These are phyloP conservation scores for Cephus pygmeus DNA, from an alignment of 2,888 invertebrate genomes.

Conservation along the genomic window DNA sequence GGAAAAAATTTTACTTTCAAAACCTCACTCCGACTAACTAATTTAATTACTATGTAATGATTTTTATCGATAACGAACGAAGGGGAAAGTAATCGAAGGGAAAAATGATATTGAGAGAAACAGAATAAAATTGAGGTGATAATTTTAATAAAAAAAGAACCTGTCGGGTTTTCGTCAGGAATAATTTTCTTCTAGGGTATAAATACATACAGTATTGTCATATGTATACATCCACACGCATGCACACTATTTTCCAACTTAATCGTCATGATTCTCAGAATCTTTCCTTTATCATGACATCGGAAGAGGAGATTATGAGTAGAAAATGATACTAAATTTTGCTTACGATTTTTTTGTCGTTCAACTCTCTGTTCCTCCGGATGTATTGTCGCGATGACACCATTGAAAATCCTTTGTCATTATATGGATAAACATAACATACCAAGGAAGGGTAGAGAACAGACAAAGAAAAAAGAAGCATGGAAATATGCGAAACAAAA, in stretches of 20 bases:
- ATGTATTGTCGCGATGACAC: neutral
- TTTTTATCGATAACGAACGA: conserved; percentile 60
- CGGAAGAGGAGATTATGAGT: neutral
- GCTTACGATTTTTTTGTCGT: neutral
- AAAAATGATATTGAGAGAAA: conserved; percentile 45
- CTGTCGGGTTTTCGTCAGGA: neutral
- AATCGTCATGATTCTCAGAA: neutral
- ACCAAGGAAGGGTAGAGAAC: neutral
- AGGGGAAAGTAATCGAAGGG: conserved; percentile 57
- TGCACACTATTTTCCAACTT: neutral
- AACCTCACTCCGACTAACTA: neutral
- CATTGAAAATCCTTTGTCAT: neutral
- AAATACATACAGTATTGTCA: neutral
- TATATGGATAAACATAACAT: neutral
- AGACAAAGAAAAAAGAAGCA: conserved; percentile 10
- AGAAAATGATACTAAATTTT: neutral
- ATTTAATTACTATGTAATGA: conserved; percentile 59
- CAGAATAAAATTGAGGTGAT: conserved; percentile 10
- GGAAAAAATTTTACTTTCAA: neutral
- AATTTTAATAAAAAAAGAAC: conserved; percentile 5
- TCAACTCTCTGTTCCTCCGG: neutral
- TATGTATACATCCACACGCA: neutral
- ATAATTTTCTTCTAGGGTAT: neutral
- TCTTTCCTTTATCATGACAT: neutral
- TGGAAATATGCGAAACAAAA: neutral